Evolutionary conservation across 1,140 invertebrate species (phyloP).

Genomic region (Calephelis nemesis): DNA sequence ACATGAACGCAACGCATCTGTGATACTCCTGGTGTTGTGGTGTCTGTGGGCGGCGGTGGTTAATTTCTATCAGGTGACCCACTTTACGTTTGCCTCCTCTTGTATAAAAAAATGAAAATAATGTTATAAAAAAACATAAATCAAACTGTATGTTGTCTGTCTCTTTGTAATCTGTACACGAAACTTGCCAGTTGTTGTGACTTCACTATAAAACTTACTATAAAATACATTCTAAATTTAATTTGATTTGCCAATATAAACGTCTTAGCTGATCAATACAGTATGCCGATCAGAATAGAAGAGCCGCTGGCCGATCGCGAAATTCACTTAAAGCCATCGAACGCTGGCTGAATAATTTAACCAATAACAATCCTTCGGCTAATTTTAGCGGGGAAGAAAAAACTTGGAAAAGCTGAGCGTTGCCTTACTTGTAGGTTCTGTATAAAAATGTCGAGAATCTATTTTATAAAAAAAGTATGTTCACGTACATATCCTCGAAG

Average conservation of each 20-base stretch:
- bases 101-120: too few species aligned
- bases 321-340: conserved; percentile 73
- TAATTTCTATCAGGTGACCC: too few species aligned
- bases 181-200: too few species aligned
- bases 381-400: conserved; percentile 64
- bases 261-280: conserved; percentile 31
- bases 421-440: conserved; percentile 29
- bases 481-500: too few species aligned
- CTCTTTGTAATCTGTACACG: too few species aligned
- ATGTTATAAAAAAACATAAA: neutral
- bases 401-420: conserved; percentile 25
- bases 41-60: too few species aligned
- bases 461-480: too few species aligned
- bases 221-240: neutral
- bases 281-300: conserved; percentile 46
- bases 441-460: neutral
- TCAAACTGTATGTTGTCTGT: too few species aligned
- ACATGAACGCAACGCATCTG: too few species aligned
- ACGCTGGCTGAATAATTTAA: conserved; percentile 72
- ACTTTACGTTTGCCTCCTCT: too few species aligned
- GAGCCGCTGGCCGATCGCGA: conserved; percentile 59
- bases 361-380: conserved; percentile 72
- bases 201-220: too few species aligned
- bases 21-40: too few species aligned
- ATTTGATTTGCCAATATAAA: conserved; percentile 2